A percentile compares a stretch with the other conserved stretches of the same genome.
Evolutionary conservation across 2,113 vertebrate species (phyloP).

Genomic region (Scopus umbretta): DNA sequence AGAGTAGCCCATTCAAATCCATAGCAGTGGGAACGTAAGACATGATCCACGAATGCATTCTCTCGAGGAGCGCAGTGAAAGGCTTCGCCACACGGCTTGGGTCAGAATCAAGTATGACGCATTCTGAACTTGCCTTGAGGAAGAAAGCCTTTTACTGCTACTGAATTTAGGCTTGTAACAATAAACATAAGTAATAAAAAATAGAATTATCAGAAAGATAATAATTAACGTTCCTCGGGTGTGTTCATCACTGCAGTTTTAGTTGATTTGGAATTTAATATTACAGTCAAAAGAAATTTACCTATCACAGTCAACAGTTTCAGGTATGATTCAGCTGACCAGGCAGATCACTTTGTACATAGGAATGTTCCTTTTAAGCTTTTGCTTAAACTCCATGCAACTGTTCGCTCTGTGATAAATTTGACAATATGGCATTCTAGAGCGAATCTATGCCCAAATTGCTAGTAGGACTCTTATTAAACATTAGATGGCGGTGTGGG

Average conservation of each 20-base stretch:
- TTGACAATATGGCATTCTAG: neutral
- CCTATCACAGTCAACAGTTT: neutral
- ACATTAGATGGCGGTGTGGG: slow-evolving; percentile 30
- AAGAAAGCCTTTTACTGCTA: neutral
- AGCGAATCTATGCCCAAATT: neutral
- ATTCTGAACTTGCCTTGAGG: neutral
- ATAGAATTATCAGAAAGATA: neutral
- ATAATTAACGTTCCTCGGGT: neutral
- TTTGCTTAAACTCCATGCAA: neutral
- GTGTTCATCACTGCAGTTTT: neutral
- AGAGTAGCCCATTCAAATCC: neutral
- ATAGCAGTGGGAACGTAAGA: neutral
- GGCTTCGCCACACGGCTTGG: neutral
- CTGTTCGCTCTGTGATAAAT: neutral
- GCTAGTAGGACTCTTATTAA: neutral
- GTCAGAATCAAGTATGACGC: neutral
- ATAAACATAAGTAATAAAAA: neutral
- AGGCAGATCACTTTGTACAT: neutral
- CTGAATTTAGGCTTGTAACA: neutral
- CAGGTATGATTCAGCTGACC: neutral
- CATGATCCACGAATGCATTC: accelerated
- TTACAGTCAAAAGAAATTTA: neutral
- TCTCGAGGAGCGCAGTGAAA: neutral
- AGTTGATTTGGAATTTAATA: neutral
- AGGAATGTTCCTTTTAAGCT: neutral